Base-by-base conservation (phyloP, 1,140 invertebrate species). In the Drosophila kanapiae region DNA sequence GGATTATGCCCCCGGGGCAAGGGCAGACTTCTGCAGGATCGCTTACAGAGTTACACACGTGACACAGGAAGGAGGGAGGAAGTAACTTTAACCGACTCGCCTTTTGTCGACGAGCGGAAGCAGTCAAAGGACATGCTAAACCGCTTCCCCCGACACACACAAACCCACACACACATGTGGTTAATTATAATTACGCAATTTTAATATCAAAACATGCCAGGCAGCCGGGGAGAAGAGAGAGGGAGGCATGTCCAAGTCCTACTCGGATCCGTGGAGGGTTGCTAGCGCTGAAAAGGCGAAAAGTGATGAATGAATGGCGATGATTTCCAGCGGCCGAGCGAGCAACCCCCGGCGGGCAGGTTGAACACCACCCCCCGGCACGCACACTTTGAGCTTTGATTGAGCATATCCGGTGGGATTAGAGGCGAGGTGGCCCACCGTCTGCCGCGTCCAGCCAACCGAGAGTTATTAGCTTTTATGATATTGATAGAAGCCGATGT, bases 151-250 rank as follows among this genome's bases (percentile, higher is more conserved):
- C 33, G 13, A 38, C 35, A 63, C 23, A 53, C 37, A 74, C 61
- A 51, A 23, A 29, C 38, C 5, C 40, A 33, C 49, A 72, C 74
- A 74, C 88, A 91, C 85, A 91, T 91, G 91, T 85, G 91, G 81
- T 92, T 91, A 92, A 92, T 92, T 92, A 91, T 92, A 92, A 92
- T 92, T 92, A 91, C 81, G 79, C 91, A 92, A 91, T 91, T 91
- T 92, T 91, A 92, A 91, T 91, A 91, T 87, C 79, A 91, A 91
- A 91, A 83, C 82, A 88, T 62, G 78, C 63, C 61, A 61, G 65
- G 60, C 61, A 43, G 62, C 40, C 43, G 43, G 5, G 10, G 10
- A 3, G 70, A 57, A 40, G 53, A 31, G 59, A 13, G 49, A 43
- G 53, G 67, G 63, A 84, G 67, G 67, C 76, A 76, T 79, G 77